These are phyloP conservation scores for Ochropleura leucogaster DNA, from an alignment of 2,888 invertebrate genomes.

Conservation along the genomic window DNA sequence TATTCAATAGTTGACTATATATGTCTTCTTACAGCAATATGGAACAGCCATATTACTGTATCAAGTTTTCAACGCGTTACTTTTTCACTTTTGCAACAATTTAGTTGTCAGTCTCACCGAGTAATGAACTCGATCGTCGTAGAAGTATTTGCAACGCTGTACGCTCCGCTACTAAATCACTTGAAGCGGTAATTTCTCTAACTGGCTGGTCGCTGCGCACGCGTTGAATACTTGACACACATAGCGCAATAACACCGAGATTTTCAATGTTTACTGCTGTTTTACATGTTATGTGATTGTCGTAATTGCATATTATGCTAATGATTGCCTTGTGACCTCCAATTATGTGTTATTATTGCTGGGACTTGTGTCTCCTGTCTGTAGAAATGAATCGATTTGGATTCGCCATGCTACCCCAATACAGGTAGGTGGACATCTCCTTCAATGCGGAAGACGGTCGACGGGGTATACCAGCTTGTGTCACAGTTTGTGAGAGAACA, in stretches of 20 bases:
- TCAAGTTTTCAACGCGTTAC: neutral
- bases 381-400: neutral
- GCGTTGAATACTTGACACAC: conserved; percentile 65
- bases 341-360: neutral
- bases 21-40: neutral
- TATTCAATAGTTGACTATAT: neutral
- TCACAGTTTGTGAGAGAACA: neutral
- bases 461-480: neutral
- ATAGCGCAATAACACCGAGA: conserved; percentile 54
- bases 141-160: conserved; percentile 44
- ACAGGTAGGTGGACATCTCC: no score
- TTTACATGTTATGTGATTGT: conserved; percentile 32
- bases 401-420: neutral
- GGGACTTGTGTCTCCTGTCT: neutral
- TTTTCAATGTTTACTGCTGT: conserved; percentile 51
- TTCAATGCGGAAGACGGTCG: neutral
- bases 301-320: conserved; percentile 26
- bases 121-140: conserved; percentile 41
- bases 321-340: conserved; percentile 24
- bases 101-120: conserved; percentile 39
- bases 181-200: conserved; percentile 65
- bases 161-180: conserved; percentile 57
- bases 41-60: neutral
- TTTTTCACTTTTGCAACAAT: conserved; percentile 55
- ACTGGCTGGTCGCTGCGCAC: conserved; percentile 46